Evolutionary conservation across 2,888 invertebrate genomes (phyloP).

Genomic region (Syritta pipiens): DNA sequence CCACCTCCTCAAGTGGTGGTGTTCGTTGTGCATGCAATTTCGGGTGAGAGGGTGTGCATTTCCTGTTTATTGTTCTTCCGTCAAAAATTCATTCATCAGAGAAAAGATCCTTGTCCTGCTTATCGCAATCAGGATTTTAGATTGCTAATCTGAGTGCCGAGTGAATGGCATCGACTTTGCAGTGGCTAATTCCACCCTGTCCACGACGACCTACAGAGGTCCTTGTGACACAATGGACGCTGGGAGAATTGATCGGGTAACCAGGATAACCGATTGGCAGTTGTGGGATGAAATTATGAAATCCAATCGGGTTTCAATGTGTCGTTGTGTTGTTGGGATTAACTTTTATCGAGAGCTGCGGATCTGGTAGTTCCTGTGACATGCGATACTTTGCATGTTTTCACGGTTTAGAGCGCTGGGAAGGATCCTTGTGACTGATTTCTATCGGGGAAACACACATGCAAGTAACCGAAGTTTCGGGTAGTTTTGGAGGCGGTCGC

Average conservation of each 20-base stretch:
- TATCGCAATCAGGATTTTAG: too few relatives aligned
- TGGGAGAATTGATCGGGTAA: conserved; percentile 32
- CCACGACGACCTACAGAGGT: neutral
- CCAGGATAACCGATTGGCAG: conserved; percentile 44
- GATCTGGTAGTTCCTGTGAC: conserved; percentile 43
- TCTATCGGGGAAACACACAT: too few relatives aligned
- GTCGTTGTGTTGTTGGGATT: conserved; percentile 49
- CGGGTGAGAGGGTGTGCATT: conserved; percentile 45
- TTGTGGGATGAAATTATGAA: conserved; percentile 56
- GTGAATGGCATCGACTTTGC: conserved; percentile 35
- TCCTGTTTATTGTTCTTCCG: conserved; percentile 42
- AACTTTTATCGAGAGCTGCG: conserved; percentile 59
- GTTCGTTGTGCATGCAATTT: neutral
- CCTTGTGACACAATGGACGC: conserved; percentile 11
- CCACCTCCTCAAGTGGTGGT: conserved; percentile 24
- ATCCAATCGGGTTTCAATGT: conserved; percentile 36
- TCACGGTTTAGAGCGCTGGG: conserved; percentile 56
- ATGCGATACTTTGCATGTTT: conserved; percentile 66
- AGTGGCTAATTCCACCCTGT: conserved; percentile 30
- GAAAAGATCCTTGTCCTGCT: too few relatives aligned
- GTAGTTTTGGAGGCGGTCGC: too few relatives aligned
- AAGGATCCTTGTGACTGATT: too few relatives aligned
- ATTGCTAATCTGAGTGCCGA: too few relatives aligned
- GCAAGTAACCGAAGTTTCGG: too few relatives aligned
- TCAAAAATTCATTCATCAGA: conserved; percentile 7